Conservation (phyloP, 2,113 vertebrate species). For the Corynorhinus townsendii region DNA sequence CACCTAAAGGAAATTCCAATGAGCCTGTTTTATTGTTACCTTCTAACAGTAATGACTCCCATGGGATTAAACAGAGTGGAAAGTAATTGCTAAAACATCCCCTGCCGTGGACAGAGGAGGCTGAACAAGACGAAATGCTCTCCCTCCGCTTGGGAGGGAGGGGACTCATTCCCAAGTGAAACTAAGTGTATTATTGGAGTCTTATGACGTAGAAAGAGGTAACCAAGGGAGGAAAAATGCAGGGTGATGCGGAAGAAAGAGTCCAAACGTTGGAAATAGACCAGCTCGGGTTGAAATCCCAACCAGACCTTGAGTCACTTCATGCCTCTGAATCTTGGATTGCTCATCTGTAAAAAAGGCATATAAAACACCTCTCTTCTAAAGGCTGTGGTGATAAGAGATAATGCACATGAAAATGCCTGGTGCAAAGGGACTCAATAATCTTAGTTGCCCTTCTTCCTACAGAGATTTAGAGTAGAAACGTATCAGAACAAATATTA, state of each 20-base stretch:
- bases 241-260: neutral
- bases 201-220: neutral
- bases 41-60: constrained; percentile 67
- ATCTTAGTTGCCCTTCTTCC: neutral
- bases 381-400: neutral
- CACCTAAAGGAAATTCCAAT: constrained; percentile 77
- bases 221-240: neutral
- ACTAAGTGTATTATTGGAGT: neutral
- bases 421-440: neutral
- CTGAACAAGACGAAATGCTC: constrained; percentile 50
- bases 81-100: constrained; percentile 82
- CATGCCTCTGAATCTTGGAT: neutral
- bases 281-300: neutral
- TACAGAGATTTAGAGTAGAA: neutral
- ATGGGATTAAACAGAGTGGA: constrained; percentile 66
- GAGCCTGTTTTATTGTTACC: constrained; percentile 75
- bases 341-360: neutral
- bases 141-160: constrained; percentile 32
- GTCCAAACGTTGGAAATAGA: neutral
- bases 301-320: neutral
- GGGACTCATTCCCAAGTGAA: neutral
- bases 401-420: neutral
- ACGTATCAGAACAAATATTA: neutral
- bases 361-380: neutral
- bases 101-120: constrained; percentile 62